Conservation (phyloP, 2,113 vertebrate genomes). For the Crotalus tigris region DNA sequence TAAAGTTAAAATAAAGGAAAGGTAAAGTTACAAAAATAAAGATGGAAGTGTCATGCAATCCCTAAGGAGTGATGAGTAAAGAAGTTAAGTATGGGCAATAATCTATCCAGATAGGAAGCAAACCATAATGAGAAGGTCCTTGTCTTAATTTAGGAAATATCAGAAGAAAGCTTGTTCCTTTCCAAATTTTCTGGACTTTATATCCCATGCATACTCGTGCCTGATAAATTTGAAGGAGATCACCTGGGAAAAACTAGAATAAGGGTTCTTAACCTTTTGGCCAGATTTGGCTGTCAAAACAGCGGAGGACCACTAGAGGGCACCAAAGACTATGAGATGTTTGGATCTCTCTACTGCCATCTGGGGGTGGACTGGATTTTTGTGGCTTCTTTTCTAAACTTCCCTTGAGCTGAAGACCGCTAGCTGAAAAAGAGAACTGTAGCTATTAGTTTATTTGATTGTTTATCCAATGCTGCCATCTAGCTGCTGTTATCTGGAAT, state of each 20-base stretch:
- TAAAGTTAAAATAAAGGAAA: no score
- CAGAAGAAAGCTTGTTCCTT: not conserved
- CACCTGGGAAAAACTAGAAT: not conserved
- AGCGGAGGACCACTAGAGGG: not conserved
- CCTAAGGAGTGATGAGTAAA: not conserved
- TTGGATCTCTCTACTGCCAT: not conserved
- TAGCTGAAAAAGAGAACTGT: not conserved
- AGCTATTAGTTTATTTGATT: not conserved
- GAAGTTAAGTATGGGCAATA: not conserved
- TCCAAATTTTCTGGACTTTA: not conserved
- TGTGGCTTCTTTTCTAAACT: not conserved
- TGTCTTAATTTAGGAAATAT: not conserved
- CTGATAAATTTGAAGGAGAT: not conserved
- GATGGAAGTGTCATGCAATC: not conserved
- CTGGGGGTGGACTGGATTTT: not conserved
- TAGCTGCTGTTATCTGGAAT: conserved; percentile 18
- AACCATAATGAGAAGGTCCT: not conserved
- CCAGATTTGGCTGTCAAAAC: not conserved
- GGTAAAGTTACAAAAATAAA: not conserved
- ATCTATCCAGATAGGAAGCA: not conserved
- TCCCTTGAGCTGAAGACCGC: not conserved
- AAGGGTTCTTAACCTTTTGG: not conserved
- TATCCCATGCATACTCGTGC: not conserved
- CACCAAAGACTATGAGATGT: not conserved
- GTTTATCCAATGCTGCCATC: conserved; percentile 60